These are phyloP conservation scores for Ommatoiulus sabulosus DNA, from an alignment of 2,888 invertebrate species.

Conservation along the genomic window DNA sequence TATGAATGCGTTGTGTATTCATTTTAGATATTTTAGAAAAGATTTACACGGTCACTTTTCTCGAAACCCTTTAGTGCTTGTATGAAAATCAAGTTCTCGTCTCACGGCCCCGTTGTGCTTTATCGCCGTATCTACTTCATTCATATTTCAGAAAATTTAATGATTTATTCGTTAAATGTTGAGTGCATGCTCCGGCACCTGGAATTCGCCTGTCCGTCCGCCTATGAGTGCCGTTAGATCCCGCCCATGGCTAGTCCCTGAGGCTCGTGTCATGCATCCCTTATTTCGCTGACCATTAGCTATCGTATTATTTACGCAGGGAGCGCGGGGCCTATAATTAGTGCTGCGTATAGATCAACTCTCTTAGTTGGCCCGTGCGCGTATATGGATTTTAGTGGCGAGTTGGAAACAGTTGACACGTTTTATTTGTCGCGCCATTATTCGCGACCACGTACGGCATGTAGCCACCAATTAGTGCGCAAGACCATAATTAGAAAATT, in stretches of 20 bases:
- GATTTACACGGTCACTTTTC: too few species aligned
- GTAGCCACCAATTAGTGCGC: constrained; percentile 7
- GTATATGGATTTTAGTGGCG: constrained; percentile 18
- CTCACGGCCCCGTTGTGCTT: too few species aligned
- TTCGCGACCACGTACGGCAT: constrained; percentile 7
- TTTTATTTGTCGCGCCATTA: constrained; percentile 35
- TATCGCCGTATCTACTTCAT: too few species aligned
- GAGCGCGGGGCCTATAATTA: not conserved
- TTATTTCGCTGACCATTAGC: constrained; percentile 47
- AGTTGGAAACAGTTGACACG: not conserved
- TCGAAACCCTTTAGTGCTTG: too few species aligned
- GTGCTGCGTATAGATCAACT: not conserved
- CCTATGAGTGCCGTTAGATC: not conserved
- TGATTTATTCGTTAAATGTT: too few species aligned
- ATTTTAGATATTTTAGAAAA: too few species aligned
- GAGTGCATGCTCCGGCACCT: not conserved
- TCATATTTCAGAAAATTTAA: too few species aligned
- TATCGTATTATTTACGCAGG: constrained; percentile 6
- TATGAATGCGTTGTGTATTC: too few species aligned
- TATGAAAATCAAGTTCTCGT: too few species aligned
- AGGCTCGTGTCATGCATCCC: constrained; percentile 42
- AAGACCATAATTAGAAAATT: constrained; percentile 14
- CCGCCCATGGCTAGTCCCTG: not conserved
- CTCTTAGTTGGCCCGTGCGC: not conserved
- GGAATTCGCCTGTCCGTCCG: not conserved